phyloP scores from a whole-genome alignment of 2,113 vertebrate species.

The Rostratula benghalensis region DNA sequence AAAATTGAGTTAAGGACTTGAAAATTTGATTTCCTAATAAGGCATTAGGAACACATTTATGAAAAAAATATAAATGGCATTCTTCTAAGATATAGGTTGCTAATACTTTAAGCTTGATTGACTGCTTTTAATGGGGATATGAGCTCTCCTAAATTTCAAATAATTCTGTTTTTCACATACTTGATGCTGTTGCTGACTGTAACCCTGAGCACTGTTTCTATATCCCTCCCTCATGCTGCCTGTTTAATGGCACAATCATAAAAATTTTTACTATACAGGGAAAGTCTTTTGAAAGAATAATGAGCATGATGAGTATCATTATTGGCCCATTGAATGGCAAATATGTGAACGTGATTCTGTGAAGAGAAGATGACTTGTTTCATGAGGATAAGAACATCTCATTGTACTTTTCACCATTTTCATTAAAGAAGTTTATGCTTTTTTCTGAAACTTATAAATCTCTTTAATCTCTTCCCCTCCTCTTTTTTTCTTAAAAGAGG shows the following conservation, averaged over 20 bases:
- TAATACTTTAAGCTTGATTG: not conserved
- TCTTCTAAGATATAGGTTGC: not conserved
- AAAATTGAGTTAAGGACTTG: constrained; percentile 35
- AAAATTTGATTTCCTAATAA: not conserved
- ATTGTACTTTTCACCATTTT: not conserved
- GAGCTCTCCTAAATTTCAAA: not conserved
- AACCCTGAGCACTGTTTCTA: not conserved
- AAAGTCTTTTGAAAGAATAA: not conserved
- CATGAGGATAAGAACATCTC: not conserved
- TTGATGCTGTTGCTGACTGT: not conserved
- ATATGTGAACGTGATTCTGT: not conserved
- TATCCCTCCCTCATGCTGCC: not conserved
- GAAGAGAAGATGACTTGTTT: not conserved
- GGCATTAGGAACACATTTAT: not conserved
- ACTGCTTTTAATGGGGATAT: not conserved
- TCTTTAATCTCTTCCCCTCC: no score
- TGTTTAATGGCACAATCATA: not conserved
- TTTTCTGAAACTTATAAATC: no score
- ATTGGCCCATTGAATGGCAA: not conserved
- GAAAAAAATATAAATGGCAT: not conserved
- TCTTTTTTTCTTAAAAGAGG: no score
- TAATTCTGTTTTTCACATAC: not conserved
- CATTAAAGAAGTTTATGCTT: no score
- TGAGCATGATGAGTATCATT: not conserved
- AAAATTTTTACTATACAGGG: not conserved